Base-by-base conservation (phyloP, 2,888 invertebrate genomes). In the Stramonita haemastoma region DNA sequence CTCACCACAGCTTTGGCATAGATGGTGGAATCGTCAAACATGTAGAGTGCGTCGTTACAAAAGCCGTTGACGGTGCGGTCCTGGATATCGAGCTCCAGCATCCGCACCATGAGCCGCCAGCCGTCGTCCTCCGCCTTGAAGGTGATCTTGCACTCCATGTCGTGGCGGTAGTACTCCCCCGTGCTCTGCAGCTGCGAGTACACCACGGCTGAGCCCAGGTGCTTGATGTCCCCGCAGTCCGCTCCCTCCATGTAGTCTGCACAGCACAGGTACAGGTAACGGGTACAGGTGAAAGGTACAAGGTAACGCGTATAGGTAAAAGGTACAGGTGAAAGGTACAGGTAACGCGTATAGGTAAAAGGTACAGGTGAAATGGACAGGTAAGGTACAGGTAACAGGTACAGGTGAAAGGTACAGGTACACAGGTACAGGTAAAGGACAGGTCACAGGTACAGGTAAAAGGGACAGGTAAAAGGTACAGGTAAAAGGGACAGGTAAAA, bases 11-110 rank as follows among this genome's bases (percentile, higher is more conserved):
- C 93, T 79, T 92, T 90, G 22, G 93, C 93, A 89, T 93, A 93
- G 73, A 94, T 93, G 81, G 92, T 93, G 88, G 93, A 92, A 60
- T 93, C 93, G 90, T 95, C 94, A 89, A 94, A 95, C 60, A 95
- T 92, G 91, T 95, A 95, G n/a, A 95, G 92, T 13, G 95, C 95
- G 91, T 95, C 95, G 89, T 95, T 95, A 92, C 95, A 95, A 57
- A 94, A 92, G 84, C 93, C 94, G 70, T 91, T 93, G 26, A 89
- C 91, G 56, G 92, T 92, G 70, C 92, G 86, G 89, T 95, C 95
- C 11, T 95, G 95, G 70, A 95, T 94, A 91, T 95, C 95, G 90
- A 95, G 91, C 83, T 95, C 93, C 77, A 94, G 91, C 86, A 95
- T 92, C n/a, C 94, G 93, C 89, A 95, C 90, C 94, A 95, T 94